Conservation (phyloP, 2,797 vertebrate species). For the Anguilla marmorata region DNA sequence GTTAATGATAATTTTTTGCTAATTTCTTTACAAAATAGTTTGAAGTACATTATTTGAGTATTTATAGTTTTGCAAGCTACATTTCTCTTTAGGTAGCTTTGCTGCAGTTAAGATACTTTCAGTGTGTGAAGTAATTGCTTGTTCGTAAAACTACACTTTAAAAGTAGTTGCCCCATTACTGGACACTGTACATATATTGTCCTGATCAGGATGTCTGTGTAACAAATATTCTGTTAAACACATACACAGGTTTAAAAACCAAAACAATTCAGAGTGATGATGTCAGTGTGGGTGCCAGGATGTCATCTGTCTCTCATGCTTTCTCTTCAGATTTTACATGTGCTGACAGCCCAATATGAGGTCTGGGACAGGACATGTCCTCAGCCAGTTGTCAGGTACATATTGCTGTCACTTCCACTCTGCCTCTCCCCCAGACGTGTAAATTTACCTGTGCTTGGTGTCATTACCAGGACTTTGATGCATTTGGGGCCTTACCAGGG, state of each 20-base stretch:
- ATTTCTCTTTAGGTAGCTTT: too few relatives aligned
- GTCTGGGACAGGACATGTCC: background rate
- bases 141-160: too few relatives aligned
- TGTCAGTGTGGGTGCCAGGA: background rate
- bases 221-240: background rate
- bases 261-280: background rate
- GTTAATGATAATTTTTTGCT: too few relatives aligned
- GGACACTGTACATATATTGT: background rate
- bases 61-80: too few relatives aligned
- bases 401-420: conserved; percentile 11
- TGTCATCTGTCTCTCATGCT: background rate
- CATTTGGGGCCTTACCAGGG: background rate
- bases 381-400: background rate
- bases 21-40: too few relatives aligned
- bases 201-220: background rate
- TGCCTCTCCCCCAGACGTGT: background rate
- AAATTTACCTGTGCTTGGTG: background rate
- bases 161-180: background rate
- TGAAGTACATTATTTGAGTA: too few relatives aligned
- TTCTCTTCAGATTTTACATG: background rate
- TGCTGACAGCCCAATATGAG: background rate
- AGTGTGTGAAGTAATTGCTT: too few relatives aligned
- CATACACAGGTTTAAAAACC: background rate
- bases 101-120: too few relatives aligned
- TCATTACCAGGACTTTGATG: background rate